Evolutionary conservation across 2,888 invertebrate species (phyloP), one percentile per base, ranked within the genome.

Genomic region (Tetragonula carbonaria): DNA sequence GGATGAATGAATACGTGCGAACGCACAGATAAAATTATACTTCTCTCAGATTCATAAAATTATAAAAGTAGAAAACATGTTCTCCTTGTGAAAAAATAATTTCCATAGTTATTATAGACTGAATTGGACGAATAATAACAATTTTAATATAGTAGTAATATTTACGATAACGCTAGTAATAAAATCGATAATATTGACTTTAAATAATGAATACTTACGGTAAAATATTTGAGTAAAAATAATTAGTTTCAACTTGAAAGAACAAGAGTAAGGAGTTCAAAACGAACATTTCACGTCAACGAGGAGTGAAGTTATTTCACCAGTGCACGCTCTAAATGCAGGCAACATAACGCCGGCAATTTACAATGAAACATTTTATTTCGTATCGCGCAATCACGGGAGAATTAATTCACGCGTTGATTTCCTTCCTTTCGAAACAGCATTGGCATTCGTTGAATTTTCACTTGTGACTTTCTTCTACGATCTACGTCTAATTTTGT

Each of bases 321-420:
- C 28, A 13, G n/a, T 55, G 65, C 65, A 74, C 53, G 74, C 63
- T 74, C 74, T 65, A 74, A 74, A 66, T 66, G 50, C 62, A 28
- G 8, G 21, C 73, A 62, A 50, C 73, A 50, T 50, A 62, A 50
- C 50, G 51, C 53, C 8, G 38, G 38, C 23, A 66, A 75, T 75
- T 75, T 57, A 45, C 33, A 63, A 55, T 45, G 66, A 45, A 75
- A 75, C 55, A 55, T 65, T 74, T 66, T 51, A 33, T 33, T 66
- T 53, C 38, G 13, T n/a, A 23, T 38, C 23, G 51, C 53, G 5
- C 45, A 45, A 65, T n/a, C 65, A 18, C 16, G n/a, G 53, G n/a
- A 28, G n/a, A 65, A 74, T 74, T 66, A 74, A 53, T 74, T 38
- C 57, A 28, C 51, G 51, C 63, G 23, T 38, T 33, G n/a, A 51